phyloP scores from a whole-genome alignment of 2,113 vertebrate genomes.

The Seriola dumerili region DNA sequence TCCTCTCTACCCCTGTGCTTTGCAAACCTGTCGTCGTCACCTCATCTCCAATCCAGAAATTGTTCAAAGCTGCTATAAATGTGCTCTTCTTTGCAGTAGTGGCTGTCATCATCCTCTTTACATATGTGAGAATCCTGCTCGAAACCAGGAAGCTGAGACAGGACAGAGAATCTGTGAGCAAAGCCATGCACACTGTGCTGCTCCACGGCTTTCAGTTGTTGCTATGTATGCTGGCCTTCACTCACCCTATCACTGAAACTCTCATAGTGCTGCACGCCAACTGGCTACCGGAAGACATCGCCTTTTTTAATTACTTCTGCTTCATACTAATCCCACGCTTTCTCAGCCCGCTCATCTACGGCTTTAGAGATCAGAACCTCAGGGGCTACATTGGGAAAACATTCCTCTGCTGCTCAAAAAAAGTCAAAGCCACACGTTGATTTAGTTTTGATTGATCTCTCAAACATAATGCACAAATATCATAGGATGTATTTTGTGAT shows the following conservation, averaged over 20 bases:
- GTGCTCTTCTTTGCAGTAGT: conserved; percentile 78
- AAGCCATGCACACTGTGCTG: conserved; percentile 83
- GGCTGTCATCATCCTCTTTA: conserved; percentile 79
- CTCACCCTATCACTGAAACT: conserved; percentile 69
- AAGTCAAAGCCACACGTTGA: conserved; percentile 11
- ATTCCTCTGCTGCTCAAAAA: conserved; percentile 51
- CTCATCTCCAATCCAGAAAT: conserved; percentile 64
- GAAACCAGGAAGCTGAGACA: conserved; percentile 79
- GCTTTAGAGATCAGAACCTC: conserved; percentile 80
- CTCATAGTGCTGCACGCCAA: conserved; percentile 32
- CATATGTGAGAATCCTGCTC: conserved; percentile 82
- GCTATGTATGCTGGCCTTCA: conserved; percentile 80
- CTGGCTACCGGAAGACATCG: conserved; percentile 54
- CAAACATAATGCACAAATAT: not conserved
- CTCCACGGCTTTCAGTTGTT: conserved; percentile 83
- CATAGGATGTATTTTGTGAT: not conserved
- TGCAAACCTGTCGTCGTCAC: conserved; percentile 54
- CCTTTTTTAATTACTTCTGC: conserved; percentile 79
- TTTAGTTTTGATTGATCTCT: not conserved
- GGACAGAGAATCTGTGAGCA: conserved; percentile 74
- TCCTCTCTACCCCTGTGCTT: conserved; percentile 39
- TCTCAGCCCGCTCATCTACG: conserved; percentile 85
- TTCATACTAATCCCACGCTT: conserved; percentile 80
- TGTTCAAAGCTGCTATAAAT: conserved; percentile 64
- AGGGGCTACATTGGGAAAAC: conserved; percentile 60